Evolutionary conservation across 2,797 vertebrate genomes (phyloP), one percentile per base, ranked within the genome.

Genomic region (Basileuterus tristriatus): DNA sequence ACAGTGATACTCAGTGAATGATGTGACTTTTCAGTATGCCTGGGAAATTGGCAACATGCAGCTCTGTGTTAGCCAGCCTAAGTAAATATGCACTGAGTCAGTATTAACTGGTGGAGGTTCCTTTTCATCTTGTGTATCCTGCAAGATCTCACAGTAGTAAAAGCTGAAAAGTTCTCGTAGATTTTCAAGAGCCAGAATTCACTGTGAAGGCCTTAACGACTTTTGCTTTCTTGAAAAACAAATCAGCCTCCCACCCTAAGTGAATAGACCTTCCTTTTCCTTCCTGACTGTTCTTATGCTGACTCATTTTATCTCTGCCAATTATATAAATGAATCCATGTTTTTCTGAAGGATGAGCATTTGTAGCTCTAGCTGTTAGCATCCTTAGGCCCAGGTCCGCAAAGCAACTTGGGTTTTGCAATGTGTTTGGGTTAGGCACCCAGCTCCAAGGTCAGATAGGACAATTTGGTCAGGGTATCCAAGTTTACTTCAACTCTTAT

Each of bases 1-100:
- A 88, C 90, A 90, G 76, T 17, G 92, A 93, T 79, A 89, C 88
- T 63, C 41, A 2, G 90, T 63, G 93, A 92, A 89, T 94, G 83
- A 90, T 89, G 74, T 3, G 80, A 92, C 70, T 76, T 86, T 55
- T 79, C 71, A 92, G 78, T 24, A 22, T 36, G 86, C 78, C 52
- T 60, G 92, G 50, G 90, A 90, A 95, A 52, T 32, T 93, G 87
- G 89, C 93, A 87, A 7, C 1, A 20, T 29, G 18, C 18, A 4
- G 69, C 87, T 83, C 67, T 60, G 47, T 47, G 39, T 74, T 84
- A 88, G 95, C 75, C 88, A 89, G 53, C 3, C 30, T 52, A 83
- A 96, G 56, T 53, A 56, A 94, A 95, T 74, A 76, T 12, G 6
- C 71, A 74, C 67, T 11, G 49, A 89, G 74, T 67, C 81, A 85